Percentiles rank a stretch among this genome's conserved stretches.
Conservation (phyloP, 2,797 vertebrate species). For the Leucoraja ocellata region DNA sequence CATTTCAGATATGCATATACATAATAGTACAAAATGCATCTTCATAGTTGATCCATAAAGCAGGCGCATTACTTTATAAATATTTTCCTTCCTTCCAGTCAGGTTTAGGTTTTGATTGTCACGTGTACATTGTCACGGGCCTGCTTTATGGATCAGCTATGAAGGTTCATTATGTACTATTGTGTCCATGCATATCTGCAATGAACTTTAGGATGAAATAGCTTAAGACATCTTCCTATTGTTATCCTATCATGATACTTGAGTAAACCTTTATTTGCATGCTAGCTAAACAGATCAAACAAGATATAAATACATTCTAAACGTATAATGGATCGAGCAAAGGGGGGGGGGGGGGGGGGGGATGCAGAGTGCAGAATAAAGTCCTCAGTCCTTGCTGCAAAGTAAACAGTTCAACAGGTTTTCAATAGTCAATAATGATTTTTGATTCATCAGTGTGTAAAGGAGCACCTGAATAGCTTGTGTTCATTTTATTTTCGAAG, state of each 20-base stretch:
- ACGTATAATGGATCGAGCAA: too few species aligned
- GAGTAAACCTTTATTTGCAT: too few species aligned
- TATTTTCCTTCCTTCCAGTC: not conserved
- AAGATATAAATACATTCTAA: too few species aligned
- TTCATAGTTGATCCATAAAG: not conserved
- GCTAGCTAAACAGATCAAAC: too few species aligned
- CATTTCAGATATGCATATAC: not conserved
- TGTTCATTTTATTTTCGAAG: not conserved
- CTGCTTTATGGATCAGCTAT: not conserved
- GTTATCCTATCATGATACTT: not conserved
- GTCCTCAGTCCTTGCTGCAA: too few species aligned
- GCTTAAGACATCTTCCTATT: not conserved
- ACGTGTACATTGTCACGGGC: not conserved
- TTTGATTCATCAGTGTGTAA: not conserved
- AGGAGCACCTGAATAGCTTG: not conserved
- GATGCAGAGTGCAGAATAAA: too few species aligned
- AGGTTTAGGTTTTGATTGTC: too few species aligned
- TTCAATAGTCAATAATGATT: not conserved
- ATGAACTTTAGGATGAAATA: not conserved
- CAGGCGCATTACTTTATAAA: not conserved
- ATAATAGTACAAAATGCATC: not conserved
- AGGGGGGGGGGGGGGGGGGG: too few species aligned
- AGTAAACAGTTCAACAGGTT: not conserved
- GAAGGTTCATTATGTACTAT: not conserved
- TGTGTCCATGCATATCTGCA: not conserved